Base-by-base conservation (phyloP, 2,888 invertebrate species). In the Caenorhabditis parvicauda region DNA sequence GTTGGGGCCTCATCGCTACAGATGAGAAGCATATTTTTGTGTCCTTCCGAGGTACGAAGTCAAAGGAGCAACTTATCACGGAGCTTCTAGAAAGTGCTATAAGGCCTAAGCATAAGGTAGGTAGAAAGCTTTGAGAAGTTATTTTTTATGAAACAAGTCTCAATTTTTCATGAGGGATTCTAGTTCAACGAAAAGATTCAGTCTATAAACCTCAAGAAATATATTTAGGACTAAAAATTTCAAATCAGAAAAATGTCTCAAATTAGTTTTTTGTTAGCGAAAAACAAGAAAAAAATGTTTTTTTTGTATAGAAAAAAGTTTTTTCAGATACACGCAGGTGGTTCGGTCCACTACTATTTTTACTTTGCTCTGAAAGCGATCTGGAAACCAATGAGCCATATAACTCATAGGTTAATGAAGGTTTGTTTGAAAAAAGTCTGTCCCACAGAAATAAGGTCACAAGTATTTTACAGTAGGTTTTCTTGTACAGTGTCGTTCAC, bases 21-120 rank as follows among this genome's bases (percentile, higher is more conserved):
- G 63, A 66, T 12, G 56, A 70, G n/a, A 38, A 69, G 14, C 60
- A 49, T 50, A 73, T 79, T 29, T 68, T 76, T 25, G 68, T 77
- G 44, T 51, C 73, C 6, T 75, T 78, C 44, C 65, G 77, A n/a
- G 79, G 79, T 17, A 79, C 79, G 7, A 62, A 62, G 37, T 70
- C 75, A 7, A 68, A 69, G 44, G 65, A 72, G 17, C 79, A 79
- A 46, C 59, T 79, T 25, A 71, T 79, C n/a, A 59, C 69, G 12
- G 79, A 79, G 47, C 64, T 79, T 7, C 51, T 79, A 42, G 77
- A 78, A 51, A 74, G 76, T 24, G 76, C 79, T 67, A 62, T 73
- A 12, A 66, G 62, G 25, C 72, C 72, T 22, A 72, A 70, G 52
- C 64, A 67, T 35, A 60, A 68, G 54, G 72, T 72, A 28, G 9